These are phyloP conservation scores for Ceratotherium simum DNA, from an alignment of 2,113 vertebrate genomes.

Conservation along the genomic window DNA sequence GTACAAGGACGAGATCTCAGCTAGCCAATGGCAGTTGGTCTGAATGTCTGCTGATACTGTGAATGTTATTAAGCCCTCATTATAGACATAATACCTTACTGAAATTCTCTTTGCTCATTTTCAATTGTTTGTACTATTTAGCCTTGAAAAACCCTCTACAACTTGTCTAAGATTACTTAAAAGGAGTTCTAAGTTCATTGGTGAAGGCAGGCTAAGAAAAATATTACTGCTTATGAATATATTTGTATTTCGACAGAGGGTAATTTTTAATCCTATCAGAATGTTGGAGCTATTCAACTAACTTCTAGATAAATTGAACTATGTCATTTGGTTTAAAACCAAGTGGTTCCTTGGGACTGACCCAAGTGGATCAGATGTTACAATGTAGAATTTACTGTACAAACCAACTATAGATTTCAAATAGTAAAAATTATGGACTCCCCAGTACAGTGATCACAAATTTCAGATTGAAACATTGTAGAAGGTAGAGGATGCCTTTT, in stretches of 20 bases:
- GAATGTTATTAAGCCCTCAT: not conserved
- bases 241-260: not conserved
- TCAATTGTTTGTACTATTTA: not conserved
- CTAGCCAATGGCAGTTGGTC: not conserved
- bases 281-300: not conserved
- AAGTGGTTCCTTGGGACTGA: not conserved
- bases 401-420: not conserved
- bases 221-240: not conserved
- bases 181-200: not conserved
- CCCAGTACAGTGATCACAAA: not conserved
- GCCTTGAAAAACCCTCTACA: not conserved
- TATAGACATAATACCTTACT: not conserved
- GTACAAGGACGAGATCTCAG: not conserved
- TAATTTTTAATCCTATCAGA: not conserved
- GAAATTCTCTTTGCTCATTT: not conserved
- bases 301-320: slow-evolving; percentile 14
- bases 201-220: not conserved
- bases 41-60: not conserved
- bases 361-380: not conserved
- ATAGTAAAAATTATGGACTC: not conserved
- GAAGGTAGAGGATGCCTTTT: not conserved
- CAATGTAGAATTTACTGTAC: not conserved
- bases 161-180: not conserved
- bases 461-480: not conserved
- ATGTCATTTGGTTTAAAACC: not conserved